Base-by-base conservation (phyloP, 2,113 vertebrate genomes). In the Catharus fuscescens region DNA sequence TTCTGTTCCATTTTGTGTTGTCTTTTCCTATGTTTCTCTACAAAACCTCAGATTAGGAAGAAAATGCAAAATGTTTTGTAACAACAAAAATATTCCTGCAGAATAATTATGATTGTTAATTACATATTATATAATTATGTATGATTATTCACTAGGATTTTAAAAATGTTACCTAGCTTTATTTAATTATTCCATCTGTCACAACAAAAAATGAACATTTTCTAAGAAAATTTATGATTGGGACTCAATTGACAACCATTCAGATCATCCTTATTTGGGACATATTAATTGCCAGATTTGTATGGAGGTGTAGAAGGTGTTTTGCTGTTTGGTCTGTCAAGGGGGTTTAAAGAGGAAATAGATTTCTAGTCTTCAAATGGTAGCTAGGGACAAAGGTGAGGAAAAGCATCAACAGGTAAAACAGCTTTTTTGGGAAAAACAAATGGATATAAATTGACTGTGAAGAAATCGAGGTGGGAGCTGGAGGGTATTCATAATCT, bases 41-140 rank as follows among this genome's bases (percentile, higher is more conserved):
- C 8, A 77, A 54, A 86, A 81, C 23, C n/a, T 66, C 29, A 5
- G 53, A 57, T 84, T 53, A 72, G 54, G 62, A 66, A 76, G 62
- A 90, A 93, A 91, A 87, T 44, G 23, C 10, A 48, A 72, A 81
- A 82, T 25, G 32, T 65, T 94, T 87, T 78, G 12, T 62, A 83
- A 72, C 48, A 84, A 60, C 19, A 81, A 53, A 86, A 84, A 9
- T 60, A 79, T 3, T 81, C 8, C 18, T 50, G 42, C 32, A 52
- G 38, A 50, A 59, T 62, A 83, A 62, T 56, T 77, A 56, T 70
- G 62, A 54, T 69, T 62, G 20, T 28, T 48, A 90, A 69, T 69
- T 48, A 83, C 19, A 48, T 60, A 31, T 47, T 0, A 67, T 69
- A 14, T 42, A 54, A 23, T 48, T 77, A 38, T 54, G 11, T 59